phyloP scores from a whole-genome alignment of 2,113 vertebrate genomes.

The Progne subis region DNA sequence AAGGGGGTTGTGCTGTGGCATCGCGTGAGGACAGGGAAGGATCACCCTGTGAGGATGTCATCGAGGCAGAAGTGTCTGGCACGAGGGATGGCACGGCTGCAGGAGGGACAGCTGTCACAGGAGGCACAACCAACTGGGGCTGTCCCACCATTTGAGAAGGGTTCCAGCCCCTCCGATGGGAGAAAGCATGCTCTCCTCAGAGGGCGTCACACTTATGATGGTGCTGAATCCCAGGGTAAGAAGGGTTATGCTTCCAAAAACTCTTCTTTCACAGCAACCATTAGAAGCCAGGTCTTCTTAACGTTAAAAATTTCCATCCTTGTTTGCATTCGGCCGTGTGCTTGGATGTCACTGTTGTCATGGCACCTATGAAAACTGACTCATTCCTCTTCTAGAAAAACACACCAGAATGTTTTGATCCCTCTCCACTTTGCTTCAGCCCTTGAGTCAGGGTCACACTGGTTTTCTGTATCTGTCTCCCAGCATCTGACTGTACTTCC shows the following conservation, averaged over 20 bases:
- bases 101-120: not conserved
- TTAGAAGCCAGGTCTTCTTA: not conserved
- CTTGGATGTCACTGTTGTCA: not conserved
- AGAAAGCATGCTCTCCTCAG: not conserved
- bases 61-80: fast-evolving
- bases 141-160: not conserved
- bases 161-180: not conserved
- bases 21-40: not conserved
- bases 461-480: not conserved
- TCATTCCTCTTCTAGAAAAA: not conserved
- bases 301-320: not conserved
- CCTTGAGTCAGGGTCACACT: not conserved
- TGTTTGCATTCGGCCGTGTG: not conserved
- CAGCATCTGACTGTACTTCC: not conserved
- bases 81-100: not conserved
- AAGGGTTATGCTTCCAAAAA: not conserved
- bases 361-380: not conserved
- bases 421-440: not conserved
- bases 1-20: not conserved
- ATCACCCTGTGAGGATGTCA: not conserved
- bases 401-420: not conserved
- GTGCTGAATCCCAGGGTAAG: not conserved
- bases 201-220: not conserved
- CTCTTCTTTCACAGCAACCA: not conserved
- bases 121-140: not conserved